Conservation (phyloP, 2,888 invertebrate genomes). For the Orchesellides sinensis region DNA sequence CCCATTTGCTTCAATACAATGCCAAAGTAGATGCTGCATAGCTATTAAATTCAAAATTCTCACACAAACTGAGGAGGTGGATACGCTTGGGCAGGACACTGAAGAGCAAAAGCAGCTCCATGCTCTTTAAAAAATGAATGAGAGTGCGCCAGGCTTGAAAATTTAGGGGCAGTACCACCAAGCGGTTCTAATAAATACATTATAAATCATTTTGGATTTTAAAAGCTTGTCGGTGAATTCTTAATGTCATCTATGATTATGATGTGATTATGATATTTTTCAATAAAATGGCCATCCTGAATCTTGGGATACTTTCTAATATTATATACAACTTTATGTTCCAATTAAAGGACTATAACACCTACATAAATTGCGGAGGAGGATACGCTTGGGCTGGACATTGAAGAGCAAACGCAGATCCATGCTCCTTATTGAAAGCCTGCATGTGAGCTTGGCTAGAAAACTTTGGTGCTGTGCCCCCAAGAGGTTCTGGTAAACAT, state of each 20-base stretch:
- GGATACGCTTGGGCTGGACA: conserved; percentile 76
- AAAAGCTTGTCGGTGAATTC: conserved; percentile 75
- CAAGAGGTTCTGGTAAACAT: conserved; percentile 77
- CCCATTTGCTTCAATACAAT: not conserved
- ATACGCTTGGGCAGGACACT: conserved; percentile 73
- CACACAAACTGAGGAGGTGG: conserved; percentile 74
- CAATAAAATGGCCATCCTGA: conserved; percentile 9
- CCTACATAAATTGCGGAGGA: conserved; percentile 74
- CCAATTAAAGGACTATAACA: not conserved
- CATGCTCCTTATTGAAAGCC: conserved; percentile 66
- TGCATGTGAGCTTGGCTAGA: conserved; percentile 80
- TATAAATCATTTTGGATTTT: conserved; percentile 81
- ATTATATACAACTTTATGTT: not conserved
- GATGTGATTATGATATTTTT: not conserved
- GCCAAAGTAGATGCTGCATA: not conserved
- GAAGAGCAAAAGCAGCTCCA: conserved; percentile 68
- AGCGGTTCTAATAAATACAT: conserved; percentile 77
- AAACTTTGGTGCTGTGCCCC: conserved; percentile 83
- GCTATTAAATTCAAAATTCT: too few relatives aligned
- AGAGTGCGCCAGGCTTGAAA: conserved; percentile 74
- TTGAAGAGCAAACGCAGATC: conserved; percentile 75
- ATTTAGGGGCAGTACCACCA: conserved; percentile 75
- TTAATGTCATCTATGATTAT: not conserved
- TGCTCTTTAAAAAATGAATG: conserved; percentile 73
- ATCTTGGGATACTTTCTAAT: conserved; percentile 15